phyloP scores from a whole-genome alignment of 2,797 vertebrate genomes.

The Capromys pilorides region DNA sequence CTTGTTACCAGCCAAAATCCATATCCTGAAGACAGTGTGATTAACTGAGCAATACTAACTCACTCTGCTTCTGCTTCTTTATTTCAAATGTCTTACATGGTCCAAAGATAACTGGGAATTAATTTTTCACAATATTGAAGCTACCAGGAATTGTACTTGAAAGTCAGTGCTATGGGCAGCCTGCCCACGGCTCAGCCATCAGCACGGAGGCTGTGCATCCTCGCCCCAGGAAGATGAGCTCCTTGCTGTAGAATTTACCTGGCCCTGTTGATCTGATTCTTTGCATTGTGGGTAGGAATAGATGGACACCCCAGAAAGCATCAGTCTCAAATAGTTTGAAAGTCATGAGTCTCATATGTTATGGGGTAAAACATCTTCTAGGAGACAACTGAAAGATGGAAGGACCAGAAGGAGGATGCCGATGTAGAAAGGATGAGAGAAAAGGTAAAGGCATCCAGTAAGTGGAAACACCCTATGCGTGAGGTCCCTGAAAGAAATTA shows the following conservation, averaged over 20 bases:
- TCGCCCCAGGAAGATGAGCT: background rate
- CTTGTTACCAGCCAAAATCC: background rate
- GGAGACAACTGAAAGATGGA: background rate
- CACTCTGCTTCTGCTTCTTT: background rate
- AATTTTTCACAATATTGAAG: background rate
- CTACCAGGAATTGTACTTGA: background rate
- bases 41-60: background rate
- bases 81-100: background rate
- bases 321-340: background rate
- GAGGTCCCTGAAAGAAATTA: background rate
- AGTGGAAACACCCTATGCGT: background rate
- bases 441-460: background rate
- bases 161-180: background rate
- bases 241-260: background rate
- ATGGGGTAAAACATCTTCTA: background rate
- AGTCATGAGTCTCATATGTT: background rate
- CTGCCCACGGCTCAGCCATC: background rate
- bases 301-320: background rate
- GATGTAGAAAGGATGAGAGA: background rate
- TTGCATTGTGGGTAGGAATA: background rate
- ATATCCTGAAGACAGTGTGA: background rate
- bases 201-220: fast-evolving
- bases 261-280: background rate
- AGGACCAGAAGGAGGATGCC: background rate
- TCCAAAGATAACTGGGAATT: background rate